A percentile compares a stretch with the other conserved stretches of the same genome.
Conservation (phyloP, 2,888 invertebrate species). For the Drosophila formosana region DNA sequence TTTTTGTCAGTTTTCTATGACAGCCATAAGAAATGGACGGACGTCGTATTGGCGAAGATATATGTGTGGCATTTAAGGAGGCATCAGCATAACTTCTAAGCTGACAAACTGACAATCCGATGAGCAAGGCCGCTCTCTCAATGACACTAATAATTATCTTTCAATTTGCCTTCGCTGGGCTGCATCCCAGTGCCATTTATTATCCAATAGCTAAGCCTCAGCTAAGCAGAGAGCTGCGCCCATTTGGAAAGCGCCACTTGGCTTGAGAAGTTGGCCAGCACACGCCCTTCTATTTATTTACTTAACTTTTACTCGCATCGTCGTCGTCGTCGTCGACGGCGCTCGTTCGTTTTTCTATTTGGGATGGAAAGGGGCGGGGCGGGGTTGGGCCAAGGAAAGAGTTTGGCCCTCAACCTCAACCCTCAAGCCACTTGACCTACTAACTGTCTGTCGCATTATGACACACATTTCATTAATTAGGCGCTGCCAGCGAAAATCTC, state of each 20-base stretch:
- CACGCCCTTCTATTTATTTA: conserved; percentile 73
- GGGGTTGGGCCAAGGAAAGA: conserved; percentile 55
- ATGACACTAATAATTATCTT: conserved; percentile 2
- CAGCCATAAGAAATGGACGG: neutral
- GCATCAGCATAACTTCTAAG: conserved; percentile 17
- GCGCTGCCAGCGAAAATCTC: conserved; percentile 48
- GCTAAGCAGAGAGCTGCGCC: conserved; percentile 39
- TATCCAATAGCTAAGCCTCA: neutral
- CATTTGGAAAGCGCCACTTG: conserved; percentile 30
- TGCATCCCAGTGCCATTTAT: conserved; percentile 1
- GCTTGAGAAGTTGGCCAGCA: conserved; percentile 28
- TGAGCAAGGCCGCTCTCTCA: neutral
- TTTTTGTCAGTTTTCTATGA: neutral
- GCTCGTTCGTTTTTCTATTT: conserved; percentile 18
- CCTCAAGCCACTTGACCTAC: conserved; percentile 72
- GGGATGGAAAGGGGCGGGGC: neutral
- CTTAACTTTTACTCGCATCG: conserved; percentile 31
- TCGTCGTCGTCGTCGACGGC: conserved; percentile 24
- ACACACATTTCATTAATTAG: conserved; percentile 80
- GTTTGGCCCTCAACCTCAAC: conserved; percentile 71
- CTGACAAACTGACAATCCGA: neutral
- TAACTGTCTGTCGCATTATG: conserved; percentile 79
- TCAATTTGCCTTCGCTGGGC: neutral
- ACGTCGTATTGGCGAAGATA: neutral
- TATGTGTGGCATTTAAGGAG: neutral